These are phyloP conservation scores for Ostrea edulis DNA, from an alignment of 1,140 invertebrate species.

Conservation along the genomic window DNA sequence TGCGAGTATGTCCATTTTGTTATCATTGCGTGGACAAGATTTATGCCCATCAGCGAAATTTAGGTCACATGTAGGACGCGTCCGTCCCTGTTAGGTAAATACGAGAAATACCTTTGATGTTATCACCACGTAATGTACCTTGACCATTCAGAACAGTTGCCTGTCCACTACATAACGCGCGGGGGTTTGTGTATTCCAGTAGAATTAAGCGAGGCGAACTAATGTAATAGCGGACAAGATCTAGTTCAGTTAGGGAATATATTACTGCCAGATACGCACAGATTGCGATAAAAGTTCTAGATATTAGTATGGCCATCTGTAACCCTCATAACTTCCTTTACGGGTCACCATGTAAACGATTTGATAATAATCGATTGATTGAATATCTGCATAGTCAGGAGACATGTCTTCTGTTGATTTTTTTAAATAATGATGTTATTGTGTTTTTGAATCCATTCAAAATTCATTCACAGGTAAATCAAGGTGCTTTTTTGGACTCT, in stretches of 20 bases:
- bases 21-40: conserved; percentile 31
- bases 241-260: not conserved
- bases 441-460: no score
- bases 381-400: not conserved
- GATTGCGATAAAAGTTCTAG: not conserved
- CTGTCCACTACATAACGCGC: conserved; percentile 9
- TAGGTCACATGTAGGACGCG: conserved; percentile 19
- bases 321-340: not conserved
- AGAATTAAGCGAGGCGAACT: conserved; percentile 11
- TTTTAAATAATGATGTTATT: no score
- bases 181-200: conserved; percentile 17
- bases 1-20: conserved; percentile 15
- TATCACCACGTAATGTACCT: conserved; percentile 17
- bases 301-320: not conserved
- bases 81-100: conserved; percentile 31
- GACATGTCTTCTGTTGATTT: no score
- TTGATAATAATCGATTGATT: not conserved
- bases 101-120: conserved; percentile 36
- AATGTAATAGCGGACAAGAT: conserved; percentile 20
- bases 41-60: conserved; percentile 33
- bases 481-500: no score
- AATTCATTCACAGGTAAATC: no score
- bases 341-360: not conserved
- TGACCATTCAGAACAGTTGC: not conserved
- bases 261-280: not conserved